These are phyloP conservation scores for Tuberolachnus salignus DNA, from an alignment of 2,888 invertebrate genomes.

Conservation along the genomic window DNA sequence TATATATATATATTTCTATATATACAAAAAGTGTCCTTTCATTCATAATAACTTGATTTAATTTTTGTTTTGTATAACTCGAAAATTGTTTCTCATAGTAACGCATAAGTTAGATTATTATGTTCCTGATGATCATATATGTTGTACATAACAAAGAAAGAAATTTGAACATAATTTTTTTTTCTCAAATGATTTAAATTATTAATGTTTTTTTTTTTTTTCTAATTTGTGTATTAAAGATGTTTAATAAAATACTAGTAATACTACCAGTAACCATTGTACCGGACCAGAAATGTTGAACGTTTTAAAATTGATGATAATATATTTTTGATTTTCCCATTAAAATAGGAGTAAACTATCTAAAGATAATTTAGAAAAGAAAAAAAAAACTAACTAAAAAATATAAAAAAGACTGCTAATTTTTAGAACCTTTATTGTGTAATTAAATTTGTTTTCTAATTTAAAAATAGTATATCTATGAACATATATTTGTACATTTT, in stretches of 20 bases:
- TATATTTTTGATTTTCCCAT: not conserved
- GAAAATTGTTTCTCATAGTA: conserved; percentile 14
- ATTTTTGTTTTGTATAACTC: conserved; percentile 18
- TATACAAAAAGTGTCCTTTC: conserved; percentile 33
- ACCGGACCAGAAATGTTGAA: not conserved
- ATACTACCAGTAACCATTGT: not conserved
- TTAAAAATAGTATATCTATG: conserved; percentile 24
- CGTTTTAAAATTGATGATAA: conserved; percentile 7
- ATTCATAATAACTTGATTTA: conserved; percentile 34
- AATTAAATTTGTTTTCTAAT: conserved; percentile 39
- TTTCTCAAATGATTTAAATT: conserved; percentile 33
- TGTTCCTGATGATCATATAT: conserved; percentile 45
- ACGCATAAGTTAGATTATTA: conserved; percentile 42
- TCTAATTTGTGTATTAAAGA: conserved; percentile 26
- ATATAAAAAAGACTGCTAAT: conserved; percentile 49
- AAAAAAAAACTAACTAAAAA: conserved; percentile 24
- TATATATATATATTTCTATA: conserved; percentile 28
- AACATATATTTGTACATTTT: conserved; percentile 43
- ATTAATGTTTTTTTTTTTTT: conserved; percentile 23
- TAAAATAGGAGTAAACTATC: not conserved
- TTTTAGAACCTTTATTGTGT: conserved; percentile 43
- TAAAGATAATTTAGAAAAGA: not conserved
- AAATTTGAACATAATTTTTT: conserved; percentile 45
- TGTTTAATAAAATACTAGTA: not conserved
- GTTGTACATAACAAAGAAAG: conserved; percentile 51